Evolutionary conservation across 2,113 vertebrate genomes (phyloP).

Genomic region (Tachuris rubrigastra): DNA sequence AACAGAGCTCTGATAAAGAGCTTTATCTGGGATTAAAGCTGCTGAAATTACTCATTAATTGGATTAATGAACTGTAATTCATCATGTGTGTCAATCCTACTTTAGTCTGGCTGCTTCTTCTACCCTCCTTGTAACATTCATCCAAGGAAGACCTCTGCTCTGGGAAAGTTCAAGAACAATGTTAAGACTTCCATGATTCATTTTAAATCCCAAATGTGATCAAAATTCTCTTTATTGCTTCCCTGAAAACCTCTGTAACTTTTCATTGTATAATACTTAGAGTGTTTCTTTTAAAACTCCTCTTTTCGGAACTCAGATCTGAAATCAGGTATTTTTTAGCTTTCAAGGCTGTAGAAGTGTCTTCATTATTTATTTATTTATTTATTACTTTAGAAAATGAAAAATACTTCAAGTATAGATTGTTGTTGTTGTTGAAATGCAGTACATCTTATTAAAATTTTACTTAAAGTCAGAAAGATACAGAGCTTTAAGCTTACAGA

Average conservation of each 20-base stretch:
- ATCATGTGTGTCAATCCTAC: slow-evolving; percentile 51
- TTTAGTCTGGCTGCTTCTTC: slow-evolving; percentile 40
- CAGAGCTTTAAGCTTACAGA: not conserved
- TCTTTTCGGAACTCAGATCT: not conserved
- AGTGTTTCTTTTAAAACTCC: not conserved
- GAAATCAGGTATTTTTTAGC: not conserved
- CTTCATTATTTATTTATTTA: not conserved
- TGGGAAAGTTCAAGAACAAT: slow-evolving; percentile 41
- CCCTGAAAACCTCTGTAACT: not conserved
- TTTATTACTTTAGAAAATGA: not conserved
- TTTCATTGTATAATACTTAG: not conserved
- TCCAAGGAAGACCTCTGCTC: slow-evolving; percentile 26
- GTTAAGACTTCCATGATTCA: slow-evolving; percentile 1
- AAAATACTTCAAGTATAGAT: not conserved
- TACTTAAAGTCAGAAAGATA: not conserved
- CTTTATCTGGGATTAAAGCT: slow-evolving; percentile 64
- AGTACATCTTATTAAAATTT: not conserved
- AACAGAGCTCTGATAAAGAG: slow-evolving; percentile 58
- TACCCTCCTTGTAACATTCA: slow-evolving; percentile 25
- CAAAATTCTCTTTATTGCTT: slow-evolving; percentile 6
- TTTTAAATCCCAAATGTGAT: slow-evolving; percentile 56
- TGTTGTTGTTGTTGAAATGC: not conserved
- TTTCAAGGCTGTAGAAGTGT: not conserved
- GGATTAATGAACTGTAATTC: slow-evolving; percentile 74
- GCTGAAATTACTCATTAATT: slow-evolving; percentile 77